These are phyloP conservation scores for Ageneiosus marmoratus DNA, from an alignment of 2,113 vertebrate genomes.

Conservation along the genomic window DNA sequence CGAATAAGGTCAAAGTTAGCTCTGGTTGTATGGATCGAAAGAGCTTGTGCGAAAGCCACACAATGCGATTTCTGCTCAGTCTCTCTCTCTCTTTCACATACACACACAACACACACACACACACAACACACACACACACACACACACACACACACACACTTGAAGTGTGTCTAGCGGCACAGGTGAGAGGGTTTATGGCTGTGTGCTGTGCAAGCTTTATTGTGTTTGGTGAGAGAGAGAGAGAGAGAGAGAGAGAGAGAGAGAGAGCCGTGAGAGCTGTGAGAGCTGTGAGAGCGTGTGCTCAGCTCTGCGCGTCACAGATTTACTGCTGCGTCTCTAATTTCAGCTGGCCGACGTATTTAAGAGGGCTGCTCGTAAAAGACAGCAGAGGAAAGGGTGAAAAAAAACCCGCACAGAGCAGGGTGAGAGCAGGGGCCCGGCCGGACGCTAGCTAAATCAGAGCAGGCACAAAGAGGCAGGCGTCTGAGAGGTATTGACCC, in stretches of 20 bases:
- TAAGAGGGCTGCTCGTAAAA: slow-evolving; percentile 73
- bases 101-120: background rate
- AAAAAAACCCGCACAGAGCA: slow-evolving; percentile 36
- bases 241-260: background rate
- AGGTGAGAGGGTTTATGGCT: slow-evolving; percentile 47
- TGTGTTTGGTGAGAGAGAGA: slow-evolving; percentile 55
- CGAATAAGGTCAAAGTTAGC: background rate
- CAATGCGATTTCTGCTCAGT: background rate
- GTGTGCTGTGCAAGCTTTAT: slow-evolving; percentile 57
- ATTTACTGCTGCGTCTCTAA: slow-evolving; percentile 72
- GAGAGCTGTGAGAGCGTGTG: slow-evolving; percentile 39
- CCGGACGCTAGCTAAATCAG: slow-evolving; percentile 79
- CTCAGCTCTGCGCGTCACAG: slow-evolving; percentile 47
- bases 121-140: slow-evolving; percentile 10
- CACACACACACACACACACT: slow-evolving; percentile 10
- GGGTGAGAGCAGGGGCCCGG: slow-evolving; percentile 63
- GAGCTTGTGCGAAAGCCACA: slow-evolving; percentile 1
- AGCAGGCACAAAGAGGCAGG: slow-evolving; percentile 78
- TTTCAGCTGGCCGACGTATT: slow-evolving; percentile 70
- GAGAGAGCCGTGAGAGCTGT: background rate
- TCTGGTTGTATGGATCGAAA: slow-evolving; percentile 13
- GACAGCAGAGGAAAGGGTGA: slow-evolving; percentile 47
- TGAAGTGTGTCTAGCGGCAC: slow-evolving; percentile 32
- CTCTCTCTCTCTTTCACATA: background rate
- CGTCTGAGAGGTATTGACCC: slow-evolving; percentile 82